Evolutionary conservation across 2,888 invertebrate genomes (phyloP), one percentile per base, ranked within the genome.

Genomic region (Sphaerophoria rueppellii): DNA sequence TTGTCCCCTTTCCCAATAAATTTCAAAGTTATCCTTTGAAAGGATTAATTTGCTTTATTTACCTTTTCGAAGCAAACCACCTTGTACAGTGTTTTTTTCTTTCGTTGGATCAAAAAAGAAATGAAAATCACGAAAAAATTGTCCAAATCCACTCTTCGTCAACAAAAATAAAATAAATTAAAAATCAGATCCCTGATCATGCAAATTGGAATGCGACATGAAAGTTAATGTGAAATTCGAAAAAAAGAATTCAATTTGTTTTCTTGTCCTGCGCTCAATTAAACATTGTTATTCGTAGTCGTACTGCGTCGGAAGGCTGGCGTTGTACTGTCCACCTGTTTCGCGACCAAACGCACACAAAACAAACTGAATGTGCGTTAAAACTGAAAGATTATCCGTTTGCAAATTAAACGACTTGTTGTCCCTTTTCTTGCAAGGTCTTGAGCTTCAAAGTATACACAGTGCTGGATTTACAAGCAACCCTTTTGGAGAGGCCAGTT

Each of bases 221-320:
- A 83, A 76, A 83, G 79, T 83, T 76, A 83, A 83, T 83, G 75
- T 67, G 83, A 72, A 32, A 52, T 69, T 67, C 69, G 46, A 75
- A 79, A 75, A 79, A 83, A 79, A 83, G 83, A 71, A 83, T 83
- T 83, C 83, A 83, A 83, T 83, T 83, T 83, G 80, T 72, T 83
- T 67, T 75, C 79, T 79, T 80, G 75, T 83, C 79, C 80, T 69
- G 79, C 80, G 83, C 83, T 83, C 83, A 83, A 83, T 83, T 83
- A 83, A 83, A 75, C 80, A 32, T 40, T 65, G 78, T 82, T 82
- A 78, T 82, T 82, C 70, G 70, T 74, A 24, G 24, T 24, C 24
- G 24, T 24, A 24, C 24, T 24, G 32, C 46, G 46, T 52, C 46
- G 52, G 35, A 63, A 57, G 61, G 48, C 57, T 16, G 65, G 14